phyloP scores from a whole-genome alignment of 1,140 invertebrate genomes.

The Drusus annulatus region DNA sequence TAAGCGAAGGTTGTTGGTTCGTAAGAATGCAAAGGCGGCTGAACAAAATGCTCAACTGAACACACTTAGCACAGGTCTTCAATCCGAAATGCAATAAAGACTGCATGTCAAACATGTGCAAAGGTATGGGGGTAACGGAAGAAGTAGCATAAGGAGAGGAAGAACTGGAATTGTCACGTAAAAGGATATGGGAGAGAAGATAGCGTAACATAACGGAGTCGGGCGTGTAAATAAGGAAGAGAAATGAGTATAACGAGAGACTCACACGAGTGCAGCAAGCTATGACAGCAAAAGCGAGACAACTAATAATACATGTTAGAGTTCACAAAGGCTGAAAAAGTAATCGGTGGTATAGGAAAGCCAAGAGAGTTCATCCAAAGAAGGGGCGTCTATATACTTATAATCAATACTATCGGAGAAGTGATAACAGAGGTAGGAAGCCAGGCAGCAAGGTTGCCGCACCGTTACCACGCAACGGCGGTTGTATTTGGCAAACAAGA shows the following conservation, averaged over 20 bases:
- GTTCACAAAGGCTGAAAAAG: not conserved
- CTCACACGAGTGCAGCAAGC: too few species aligned
- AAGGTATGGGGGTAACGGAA: not conserved
- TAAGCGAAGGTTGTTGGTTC: conserved; percentile 6
- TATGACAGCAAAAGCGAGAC: too few species aligned
- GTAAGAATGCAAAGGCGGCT: not conserved
- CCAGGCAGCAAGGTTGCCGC: conserved; percentile 5
- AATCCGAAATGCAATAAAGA: not conserved
- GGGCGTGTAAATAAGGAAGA: not conserved
- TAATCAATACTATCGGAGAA: too few species aligned
- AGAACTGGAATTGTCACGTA: not conserved
- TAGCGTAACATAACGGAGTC: not conserved
- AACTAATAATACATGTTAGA: too few species aligned
- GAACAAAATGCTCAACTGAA: not conserved
- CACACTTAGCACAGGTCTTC: not conserved
- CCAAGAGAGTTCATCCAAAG: not conserved
- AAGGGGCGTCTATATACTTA: not conserved
- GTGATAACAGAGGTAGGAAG: not conserved
- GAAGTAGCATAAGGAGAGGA: not conserved
- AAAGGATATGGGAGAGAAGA: not conserved
- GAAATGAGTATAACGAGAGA: too few species aligned
- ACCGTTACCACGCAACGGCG: not conserved
- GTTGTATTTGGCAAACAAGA: not conserved
- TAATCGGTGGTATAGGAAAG: not conserved
- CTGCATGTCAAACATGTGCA: not conserved